Evolutionary conservation across 1,140 invertebrate species (phyloP).

Genomic region (Drosophila dunni): DNA sequence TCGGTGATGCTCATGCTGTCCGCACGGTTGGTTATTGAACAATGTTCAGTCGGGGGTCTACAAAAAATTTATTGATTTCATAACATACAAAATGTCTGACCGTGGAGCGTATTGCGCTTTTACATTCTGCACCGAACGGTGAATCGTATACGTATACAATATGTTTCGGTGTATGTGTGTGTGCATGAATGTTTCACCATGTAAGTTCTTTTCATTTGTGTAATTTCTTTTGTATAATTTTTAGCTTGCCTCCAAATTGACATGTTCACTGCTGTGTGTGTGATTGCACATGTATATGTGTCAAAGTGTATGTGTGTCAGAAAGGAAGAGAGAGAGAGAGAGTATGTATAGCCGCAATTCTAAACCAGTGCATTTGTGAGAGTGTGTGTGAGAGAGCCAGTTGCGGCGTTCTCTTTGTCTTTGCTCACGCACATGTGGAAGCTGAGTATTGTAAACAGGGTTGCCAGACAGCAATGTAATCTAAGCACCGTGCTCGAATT

Average conservation of each 20-base stretch:
- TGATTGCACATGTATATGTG: conserved; percentile 16
- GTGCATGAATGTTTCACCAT: conserved; percentile 26
- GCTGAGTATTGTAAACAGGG: conserved; percentile 67
- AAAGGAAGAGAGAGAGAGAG: conserved; percentile 20
- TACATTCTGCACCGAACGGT: conserved; percentile 53
- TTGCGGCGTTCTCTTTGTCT: conserved; percentile 46
- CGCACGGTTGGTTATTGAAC: conserved; percentile 41
- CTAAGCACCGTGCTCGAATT: neutral
- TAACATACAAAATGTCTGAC: conserved; percentile 71
- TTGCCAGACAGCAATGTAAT: conserved; percentile 51
- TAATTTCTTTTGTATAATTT: conserved; percentile 78
- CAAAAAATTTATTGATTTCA: conserved; percentile 83
- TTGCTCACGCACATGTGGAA: conserved; percentile 75
- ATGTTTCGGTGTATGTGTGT: conserved; percentile 7
- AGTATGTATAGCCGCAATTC: conserved; percentile 58
- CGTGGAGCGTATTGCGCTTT: conserved; percentile 48
- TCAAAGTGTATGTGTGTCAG: conserved; percentile 21
- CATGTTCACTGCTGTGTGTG: conserved; percentile 54
- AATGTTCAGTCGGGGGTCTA: conserved; percentile 47
- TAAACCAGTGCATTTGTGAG: conserved; percentile 49
- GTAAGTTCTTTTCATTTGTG: conserved; percentile 53
- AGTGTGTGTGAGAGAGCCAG: conserved; percentile 28
- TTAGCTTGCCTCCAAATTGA: conserved; percentile 68
- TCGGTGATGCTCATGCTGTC: conserved; percentile 53
- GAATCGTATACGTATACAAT: conserved; percentile 34